Conservation (phyloP, 2,797 vertebrate species). For the Pygocentrus nattereri region DNA sequence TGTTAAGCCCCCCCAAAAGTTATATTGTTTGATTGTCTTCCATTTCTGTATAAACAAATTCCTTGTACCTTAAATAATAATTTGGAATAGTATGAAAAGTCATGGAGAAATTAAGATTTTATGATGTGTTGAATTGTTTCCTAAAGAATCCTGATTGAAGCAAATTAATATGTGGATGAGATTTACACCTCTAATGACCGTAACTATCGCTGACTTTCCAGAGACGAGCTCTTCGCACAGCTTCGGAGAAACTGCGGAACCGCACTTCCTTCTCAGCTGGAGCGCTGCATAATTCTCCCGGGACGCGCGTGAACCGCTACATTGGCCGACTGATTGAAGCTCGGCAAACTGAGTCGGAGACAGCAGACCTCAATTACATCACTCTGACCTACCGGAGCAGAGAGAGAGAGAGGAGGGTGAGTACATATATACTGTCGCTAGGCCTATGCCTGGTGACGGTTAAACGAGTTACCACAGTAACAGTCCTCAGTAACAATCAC, state of each 20-base stretch:
- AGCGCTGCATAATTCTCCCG: conserved; percentile 86
- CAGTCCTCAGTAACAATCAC: no score
- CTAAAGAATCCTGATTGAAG: not conserved
- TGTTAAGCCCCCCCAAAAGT: no score
- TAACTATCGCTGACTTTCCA: conserved; percentile 63
- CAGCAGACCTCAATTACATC: conserved; percentile 90
- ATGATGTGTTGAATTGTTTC: not conserved
- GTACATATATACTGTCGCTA: conserved; percentile 49
- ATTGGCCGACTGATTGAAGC: conserved; percentile 95
- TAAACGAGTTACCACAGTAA: no score
- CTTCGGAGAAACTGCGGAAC: conserved; percentile 93
- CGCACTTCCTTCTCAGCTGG: conserved; percentile 92
- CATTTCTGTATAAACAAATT: not conserved
- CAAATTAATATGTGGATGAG: not conserved
- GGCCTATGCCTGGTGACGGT: no score
- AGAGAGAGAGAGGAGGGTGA: conserved; percentile 91
- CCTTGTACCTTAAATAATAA: no score
- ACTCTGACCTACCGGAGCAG: conserved; percentile 90
- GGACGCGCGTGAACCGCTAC: conserved; percentile 93
- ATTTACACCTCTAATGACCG: not conserved
- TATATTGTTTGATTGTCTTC: not conserved
- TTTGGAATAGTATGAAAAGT: not conserved
- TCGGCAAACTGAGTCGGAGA: conserved; percentile 92
- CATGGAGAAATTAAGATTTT: not conserved
- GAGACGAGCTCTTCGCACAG: conserved; percentile 92